phyloP scores from a whole-genome alignment of 2,797 vertebrate genomes.

The Rhynchonycteris naso region DNA sequence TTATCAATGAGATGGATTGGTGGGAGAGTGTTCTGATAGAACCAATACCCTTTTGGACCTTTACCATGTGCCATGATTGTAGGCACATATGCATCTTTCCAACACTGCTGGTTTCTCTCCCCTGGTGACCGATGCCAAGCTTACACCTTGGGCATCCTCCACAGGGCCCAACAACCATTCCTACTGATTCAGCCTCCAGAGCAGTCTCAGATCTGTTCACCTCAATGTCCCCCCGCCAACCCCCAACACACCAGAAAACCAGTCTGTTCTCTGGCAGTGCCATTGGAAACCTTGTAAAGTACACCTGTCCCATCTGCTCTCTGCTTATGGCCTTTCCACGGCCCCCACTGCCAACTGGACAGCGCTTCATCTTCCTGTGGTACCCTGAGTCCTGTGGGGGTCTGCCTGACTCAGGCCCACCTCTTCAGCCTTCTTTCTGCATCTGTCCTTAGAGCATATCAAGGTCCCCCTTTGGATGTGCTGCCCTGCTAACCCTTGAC shows the following conservation, averaged over 20 bases:
- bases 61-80: neutral
- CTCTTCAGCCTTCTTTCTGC: neutral
- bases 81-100: neutral
- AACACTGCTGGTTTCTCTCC: neutral
- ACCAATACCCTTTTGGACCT: neutral
- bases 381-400: neutral
- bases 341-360: neutral
- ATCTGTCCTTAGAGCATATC: neutral
- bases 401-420: neutral
- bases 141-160: neutral
- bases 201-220: neutral
- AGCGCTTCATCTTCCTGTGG: accelerated
- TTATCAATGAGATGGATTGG: neutral
- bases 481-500: neutral
- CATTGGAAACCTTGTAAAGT: neutral
- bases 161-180: neutral
- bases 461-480: neutral
- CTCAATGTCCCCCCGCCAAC: neutral
- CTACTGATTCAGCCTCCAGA: neutral
- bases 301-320: accelerated
- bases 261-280: neutral
- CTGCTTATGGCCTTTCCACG: neutral
- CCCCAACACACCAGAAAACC: neutral
- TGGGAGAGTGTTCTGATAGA: neutral
- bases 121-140: neutral